Evolutionary conservation across 2,888 invertebrate genomes (phyloP).

Genomic region (Colostygia pectinataria): DNA sequence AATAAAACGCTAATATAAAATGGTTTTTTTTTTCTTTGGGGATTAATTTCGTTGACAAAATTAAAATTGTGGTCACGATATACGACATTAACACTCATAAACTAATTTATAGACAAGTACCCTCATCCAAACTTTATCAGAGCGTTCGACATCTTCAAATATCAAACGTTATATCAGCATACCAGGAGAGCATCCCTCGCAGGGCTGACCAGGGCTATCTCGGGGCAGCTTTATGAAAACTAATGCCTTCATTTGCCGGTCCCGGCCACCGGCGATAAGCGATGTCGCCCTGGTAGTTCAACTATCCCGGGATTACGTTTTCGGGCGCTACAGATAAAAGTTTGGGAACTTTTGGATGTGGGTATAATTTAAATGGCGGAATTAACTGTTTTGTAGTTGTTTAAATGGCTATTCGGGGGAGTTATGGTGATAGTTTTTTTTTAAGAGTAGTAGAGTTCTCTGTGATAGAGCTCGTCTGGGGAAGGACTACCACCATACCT

Average conservation of each 20-base stretch:
- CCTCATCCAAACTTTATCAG: constrained; percentile 1
- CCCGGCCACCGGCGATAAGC: constrained; percentile 72
- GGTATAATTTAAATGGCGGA: constrained; percentile 65
- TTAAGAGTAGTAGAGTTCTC: no score
- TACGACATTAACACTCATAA: no score
- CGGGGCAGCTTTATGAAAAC: constrained; percentile 77
- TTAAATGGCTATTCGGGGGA: constrained; percentile 14
- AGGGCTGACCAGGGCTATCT: constrained; percentile 66
- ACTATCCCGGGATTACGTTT: constrained; percentile 71
- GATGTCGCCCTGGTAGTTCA: constrained; percentile 76
- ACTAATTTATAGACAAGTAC: no score
- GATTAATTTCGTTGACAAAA: no score
- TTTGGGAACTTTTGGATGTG: constrained; percentile 57
- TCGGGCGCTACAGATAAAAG: constrained; percentile 63
- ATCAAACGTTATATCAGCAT: constrained; percentile 2
- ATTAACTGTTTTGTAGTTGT: constrained; percentile 38
- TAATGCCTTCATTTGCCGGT: constrained; percentile 78
- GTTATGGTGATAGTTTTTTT: constrained; percentile 9
- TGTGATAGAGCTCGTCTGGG: no score
- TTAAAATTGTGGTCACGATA: no score
- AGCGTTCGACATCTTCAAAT: constrained; percentile 6
- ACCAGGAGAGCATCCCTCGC: constrained; percentile 56
- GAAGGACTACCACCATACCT: no score
- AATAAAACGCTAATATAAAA: no score
- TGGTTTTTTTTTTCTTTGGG: no score